Evolutionary conservation across 2,113 vertebrate species (phyloP).

Genomic region (Mesocricetus auratus): DNA sequence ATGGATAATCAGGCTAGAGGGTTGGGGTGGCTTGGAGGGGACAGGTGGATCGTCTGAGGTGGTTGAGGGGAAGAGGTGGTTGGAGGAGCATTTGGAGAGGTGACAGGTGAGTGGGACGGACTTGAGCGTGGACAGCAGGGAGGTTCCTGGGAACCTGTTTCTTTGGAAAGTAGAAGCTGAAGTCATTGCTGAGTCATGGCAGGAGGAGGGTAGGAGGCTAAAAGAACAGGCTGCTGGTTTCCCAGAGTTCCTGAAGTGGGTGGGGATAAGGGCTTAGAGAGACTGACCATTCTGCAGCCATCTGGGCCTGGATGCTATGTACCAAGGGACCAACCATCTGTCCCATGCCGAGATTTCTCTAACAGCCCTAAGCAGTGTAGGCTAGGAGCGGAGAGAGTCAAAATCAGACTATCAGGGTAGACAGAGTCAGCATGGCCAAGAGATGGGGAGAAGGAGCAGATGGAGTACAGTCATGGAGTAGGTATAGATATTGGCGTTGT

Average conservation of each 20-base stretch:
- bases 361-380: neutral
- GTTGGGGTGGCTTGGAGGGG: neutral
- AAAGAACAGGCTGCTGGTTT: conserved; percentile 3
- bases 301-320: neutral
- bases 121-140: neutral
- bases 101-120: neutral
- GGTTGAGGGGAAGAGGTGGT: neutral
- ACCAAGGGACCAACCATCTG: neutral
- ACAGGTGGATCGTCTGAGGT: neutral
- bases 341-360: neutral
- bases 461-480: neutral
- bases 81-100: neutral
- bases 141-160: conserved; percentile 53
- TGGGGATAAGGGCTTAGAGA: neutral
- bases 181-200: conserved; percentile 80
- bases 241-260: conserved; percentile 30
- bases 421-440: neutral
- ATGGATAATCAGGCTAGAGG: neutral
- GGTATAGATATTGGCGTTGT: neutral
- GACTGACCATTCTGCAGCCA: neutral
- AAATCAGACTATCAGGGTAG: neutral
- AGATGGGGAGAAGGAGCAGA: neutral
- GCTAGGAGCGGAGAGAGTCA: neutral
- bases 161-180: conserved; percentile 49
- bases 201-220: conserved; percentile 64